phyloP scores from a whole-genome alignment of 2,888 invertebrate genomes.

The Eucriotettix oculatus region DNA sequence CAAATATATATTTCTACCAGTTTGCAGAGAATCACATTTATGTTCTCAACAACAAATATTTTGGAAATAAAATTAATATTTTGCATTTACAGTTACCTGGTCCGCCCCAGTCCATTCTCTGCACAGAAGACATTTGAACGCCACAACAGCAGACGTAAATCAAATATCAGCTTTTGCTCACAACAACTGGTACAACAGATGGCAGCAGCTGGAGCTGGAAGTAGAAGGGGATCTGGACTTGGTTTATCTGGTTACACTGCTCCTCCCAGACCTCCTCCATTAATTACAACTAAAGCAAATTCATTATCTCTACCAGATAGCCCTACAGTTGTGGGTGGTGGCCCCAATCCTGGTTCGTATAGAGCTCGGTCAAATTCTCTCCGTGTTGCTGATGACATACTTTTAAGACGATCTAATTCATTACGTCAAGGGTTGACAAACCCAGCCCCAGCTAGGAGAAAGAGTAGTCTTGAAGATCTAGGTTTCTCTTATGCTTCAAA shows the following conservation, averaged over 20 bases:
- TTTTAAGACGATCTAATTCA: constrained; percentile 68
- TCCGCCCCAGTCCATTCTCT: constrained; percentile 87
- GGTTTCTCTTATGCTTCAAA: constrained; percentile 45
- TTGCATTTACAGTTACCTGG: constrained; percentile 52
- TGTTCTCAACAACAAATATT: no score
- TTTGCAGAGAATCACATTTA: no score
- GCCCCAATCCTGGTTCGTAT: constrained; percentile 27
- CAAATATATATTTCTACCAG: no score
- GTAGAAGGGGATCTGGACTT: constrained; percentile 52
- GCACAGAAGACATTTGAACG: constrained; percentile 88
- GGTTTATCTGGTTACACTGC: constrained; percentile 44
- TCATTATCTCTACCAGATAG: constrained; percentile 79
- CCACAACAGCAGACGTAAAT: constrained; percentile 78
- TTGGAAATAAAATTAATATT: no score
- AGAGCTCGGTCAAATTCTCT: constrained; percentile 73
- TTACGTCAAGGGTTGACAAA: constrained; percentile 63
- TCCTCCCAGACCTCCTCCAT: constrained; percentile 54
- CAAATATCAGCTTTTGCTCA: constrained; percentile 80
- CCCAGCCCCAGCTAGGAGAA: constrained; percentile 42
- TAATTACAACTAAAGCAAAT: constrained; percentile 71
- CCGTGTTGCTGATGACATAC: constrained; percentile 70
- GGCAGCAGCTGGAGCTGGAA: constrained; percentile 35
- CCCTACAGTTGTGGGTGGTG: constrained; percentile 53
- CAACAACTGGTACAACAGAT: constrained; percentile 52
- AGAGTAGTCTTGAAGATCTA: constrained; percentile 74